Evolutionary conservation across 2,888 invertebrate species (phyloP).

Genomic region (Mythimna impura): DNA sequence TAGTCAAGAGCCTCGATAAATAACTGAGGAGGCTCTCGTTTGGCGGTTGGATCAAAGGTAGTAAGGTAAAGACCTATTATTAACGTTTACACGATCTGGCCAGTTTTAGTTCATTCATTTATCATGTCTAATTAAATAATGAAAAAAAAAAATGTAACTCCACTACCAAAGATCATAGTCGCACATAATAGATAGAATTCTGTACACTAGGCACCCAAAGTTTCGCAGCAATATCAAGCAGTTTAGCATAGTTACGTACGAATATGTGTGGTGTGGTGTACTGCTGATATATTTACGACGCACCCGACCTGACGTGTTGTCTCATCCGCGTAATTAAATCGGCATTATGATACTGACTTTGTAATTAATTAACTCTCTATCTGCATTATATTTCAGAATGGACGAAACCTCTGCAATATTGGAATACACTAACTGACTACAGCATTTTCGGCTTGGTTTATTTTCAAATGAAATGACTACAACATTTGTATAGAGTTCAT

Average conservation of each 20-base stretch:
- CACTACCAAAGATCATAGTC: not conserved
- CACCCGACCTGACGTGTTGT: conserved; percentile 73
- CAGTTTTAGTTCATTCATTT: no score
- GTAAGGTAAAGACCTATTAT: no score
- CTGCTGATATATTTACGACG: conserved; percentile 84
- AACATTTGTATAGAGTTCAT: conserved; percentile 32
- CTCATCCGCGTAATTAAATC: conserved; percentile 83
- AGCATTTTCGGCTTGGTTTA: conserved; percentile 17
- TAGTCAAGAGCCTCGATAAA: no score
- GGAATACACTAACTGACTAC: conserved; percentile 4
- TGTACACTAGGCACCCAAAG: conserved; percentile 37
- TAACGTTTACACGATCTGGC: no score
- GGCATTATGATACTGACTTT: conserved; percentile 76
- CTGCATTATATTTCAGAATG: conserved; percentile 55
- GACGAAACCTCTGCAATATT: conserved; percentile 20
- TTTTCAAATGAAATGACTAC: conserved; percentile 25
- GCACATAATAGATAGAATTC: conserved; percentile 1
- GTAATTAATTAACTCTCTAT: conserved; percentile 78
- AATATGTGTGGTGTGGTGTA: conserved; percentile 69
- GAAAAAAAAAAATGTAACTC: not conserved
- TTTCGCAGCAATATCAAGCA: conserved; percentile 50
- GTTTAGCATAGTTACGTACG: conserved; percentile 46
- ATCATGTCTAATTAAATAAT: no score
- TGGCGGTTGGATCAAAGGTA: no score
- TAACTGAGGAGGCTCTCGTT: no score